Evolutionary conservation across 2,113 vertebrate genomes (phyloP).

Genomic region (Alexandromys fortis): DNA sequence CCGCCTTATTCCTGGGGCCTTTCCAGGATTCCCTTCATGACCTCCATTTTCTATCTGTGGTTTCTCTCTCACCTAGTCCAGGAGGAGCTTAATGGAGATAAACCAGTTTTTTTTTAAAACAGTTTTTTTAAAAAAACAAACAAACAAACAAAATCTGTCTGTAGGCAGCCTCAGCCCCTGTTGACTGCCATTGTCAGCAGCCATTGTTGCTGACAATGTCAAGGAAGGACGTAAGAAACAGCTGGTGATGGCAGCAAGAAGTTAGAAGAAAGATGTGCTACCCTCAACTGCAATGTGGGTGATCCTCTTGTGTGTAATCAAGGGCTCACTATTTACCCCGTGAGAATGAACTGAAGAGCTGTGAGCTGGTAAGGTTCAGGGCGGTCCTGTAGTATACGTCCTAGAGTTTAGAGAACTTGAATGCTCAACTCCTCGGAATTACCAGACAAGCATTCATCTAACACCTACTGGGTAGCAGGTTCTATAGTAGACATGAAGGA

Average conservation of each 20-base stretch:
- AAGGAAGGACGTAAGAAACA: conserved; percentile 60
- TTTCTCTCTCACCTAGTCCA: background rate
- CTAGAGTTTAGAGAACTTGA: background rate
- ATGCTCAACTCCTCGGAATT: background rate
- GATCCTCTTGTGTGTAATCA: conserved; percentile 50
- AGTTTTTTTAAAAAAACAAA: background rate
- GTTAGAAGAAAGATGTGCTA: conserved; percentile 66
- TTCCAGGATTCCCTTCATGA: background rate
- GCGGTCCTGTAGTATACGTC: background rate
- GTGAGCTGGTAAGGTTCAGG: conserved; percentile 47
- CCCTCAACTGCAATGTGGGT: conserved; percentile 19
- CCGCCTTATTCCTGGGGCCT: background rate
- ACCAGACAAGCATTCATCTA: conserved; percentile 49
- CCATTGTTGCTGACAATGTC: conserved; percentile 55
- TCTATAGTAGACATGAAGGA: background rate
- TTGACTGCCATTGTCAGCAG: no score
- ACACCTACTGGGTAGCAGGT: conserved; percentile 11
- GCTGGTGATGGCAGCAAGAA: conserved; percentile 67
- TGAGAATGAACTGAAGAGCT: conserved; percentile 52
- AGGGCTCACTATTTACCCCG: conserved; percentile 59
- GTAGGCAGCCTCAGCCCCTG: background rate
- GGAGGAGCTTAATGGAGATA: background rate
- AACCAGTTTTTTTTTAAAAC: background rate
- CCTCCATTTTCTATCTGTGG: background rate
- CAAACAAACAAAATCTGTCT: background rate